Evolutionary conservation across 2,113 vertebrate species (phyloP).

Genomic region (Maccullochella peelii): DNA sequence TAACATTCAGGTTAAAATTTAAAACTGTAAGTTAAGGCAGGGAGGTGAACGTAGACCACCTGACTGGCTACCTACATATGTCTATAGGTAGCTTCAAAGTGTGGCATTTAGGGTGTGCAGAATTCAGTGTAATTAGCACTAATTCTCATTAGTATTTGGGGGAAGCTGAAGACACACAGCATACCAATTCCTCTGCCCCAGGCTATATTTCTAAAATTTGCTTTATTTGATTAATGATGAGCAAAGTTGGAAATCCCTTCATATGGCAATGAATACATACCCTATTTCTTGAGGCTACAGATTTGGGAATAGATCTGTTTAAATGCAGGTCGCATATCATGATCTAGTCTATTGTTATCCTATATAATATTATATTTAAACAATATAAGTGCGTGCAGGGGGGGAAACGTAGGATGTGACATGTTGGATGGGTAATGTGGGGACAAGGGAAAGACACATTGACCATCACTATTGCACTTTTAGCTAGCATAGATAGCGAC

Average conservation of each 20-base stretch:
- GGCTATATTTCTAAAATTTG: conserved; percentile 48
- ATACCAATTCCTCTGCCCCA: conserved; percentile 53
- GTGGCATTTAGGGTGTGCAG: conserved; percentile 16
- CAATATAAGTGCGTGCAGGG: neutral
- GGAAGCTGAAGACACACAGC: conserved; percentile 44
- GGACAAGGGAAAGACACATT: neutral
- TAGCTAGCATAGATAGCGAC: neutral
- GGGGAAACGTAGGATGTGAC: neutral
- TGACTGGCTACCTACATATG: neutral
- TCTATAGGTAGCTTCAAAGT: conserved; percentile 2
- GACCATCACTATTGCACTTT: neutral
- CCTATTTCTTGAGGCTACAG: neutral
- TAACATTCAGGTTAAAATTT: neutral
- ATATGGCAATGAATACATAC: conserved; percentile 3
- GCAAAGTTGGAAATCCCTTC: conserved; percentile 29
- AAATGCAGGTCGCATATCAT: neutral
- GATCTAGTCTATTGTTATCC: too few relatives aligned
- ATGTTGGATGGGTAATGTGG: neutral
- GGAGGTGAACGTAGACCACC: neutral
- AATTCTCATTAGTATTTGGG: conserved; percentile 48
- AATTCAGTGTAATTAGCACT: conserved; percentile 42
- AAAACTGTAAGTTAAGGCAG: conserved; percentile 2
- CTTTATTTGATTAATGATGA: conserved; percentile 60
- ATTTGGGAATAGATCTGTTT: neutral
- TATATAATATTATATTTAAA: too few relatives aligned